Base-by-base conservation (phyloP, 2,797 vertebrate genomes). In the Anguilla marmorata region DNA sequence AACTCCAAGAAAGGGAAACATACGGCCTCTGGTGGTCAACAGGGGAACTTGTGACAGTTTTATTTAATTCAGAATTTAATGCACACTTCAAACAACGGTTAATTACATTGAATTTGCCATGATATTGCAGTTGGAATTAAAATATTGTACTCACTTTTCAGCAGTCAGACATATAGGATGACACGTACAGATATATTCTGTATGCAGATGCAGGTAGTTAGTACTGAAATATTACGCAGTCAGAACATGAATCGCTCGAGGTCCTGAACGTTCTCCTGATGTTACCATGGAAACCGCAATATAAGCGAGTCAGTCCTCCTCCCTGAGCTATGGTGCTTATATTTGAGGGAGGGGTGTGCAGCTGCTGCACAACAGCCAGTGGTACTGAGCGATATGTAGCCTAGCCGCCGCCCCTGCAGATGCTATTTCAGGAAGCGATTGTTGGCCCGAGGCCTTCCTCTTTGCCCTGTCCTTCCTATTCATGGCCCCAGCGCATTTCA, bases 391-490 rank as follows among this genome's bases (percentile, higher is more conserved):
- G n/a, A n/a, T 37, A 5, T 9, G 72, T 1, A 33, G 30, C 54
- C 3, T 33, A 56, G 37, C 63, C 11, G 0, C 63, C 41, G 37
- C 21, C 85, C n/a, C 41, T 8, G 58, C 4, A n/a, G n/a, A 33
- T 58, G 69, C 85, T 82, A 89, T 89, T 82, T 87, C n/a, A 41
- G 76, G 86, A 83, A 48, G 45, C 27, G 83, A 30, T 66, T 24
- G 54, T n/a, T 24, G n/a, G 54, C 63, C 66, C 21, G 54, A n/a
- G 72, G 86, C 54, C n/a, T 87, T 7, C 50, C 48, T 85, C 60
- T 45, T 74, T 33, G 79, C 6, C 56, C 74, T 80, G 86, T 63
- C 88, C 87, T 87, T 86, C 72, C 76, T 27, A 41, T 6, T 4
- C 86, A 37, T 45, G 7, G 30, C 82, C 45, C 54, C 27, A 16